phyloP scores from a whole-genome alignment of 2,113 vertebrate genomes.

The Globicephala melas region DNA sequence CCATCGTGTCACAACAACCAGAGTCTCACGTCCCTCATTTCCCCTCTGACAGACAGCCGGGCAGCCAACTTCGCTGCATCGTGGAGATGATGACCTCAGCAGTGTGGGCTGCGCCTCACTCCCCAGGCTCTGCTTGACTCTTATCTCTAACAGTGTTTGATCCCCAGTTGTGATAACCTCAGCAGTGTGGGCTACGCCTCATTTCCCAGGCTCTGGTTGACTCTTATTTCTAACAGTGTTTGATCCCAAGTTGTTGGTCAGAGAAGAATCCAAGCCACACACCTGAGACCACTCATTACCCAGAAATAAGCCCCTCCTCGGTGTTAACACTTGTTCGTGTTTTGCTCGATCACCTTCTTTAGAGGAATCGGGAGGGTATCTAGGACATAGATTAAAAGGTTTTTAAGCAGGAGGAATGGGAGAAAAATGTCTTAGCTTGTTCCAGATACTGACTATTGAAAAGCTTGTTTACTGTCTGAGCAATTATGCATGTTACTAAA shows the following conservation, averaged over 20 bases:
- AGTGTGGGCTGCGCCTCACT: neutral
- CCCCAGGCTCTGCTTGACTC: neutral
- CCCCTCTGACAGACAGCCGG: too few relatives aligned
- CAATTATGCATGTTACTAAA: neutral
- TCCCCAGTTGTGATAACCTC: neutral
- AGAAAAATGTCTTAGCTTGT: neutral
- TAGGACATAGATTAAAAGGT: neutral
- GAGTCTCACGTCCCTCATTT: neutral
- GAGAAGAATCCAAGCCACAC: neutral
- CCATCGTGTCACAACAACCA: rapidly evolving
- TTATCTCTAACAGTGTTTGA: neutral
- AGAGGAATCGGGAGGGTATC: rapidly evolving
- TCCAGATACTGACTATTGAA: rapidly evolving
- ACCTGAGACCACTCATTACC: neutral
- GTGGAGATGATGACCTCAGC: neutral
- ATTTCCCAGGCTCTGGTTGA: neutral
- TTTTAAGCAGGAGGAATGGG: neutral
- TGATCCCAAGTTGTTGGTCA: neutral
- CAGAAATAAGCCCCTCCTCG: neutral
- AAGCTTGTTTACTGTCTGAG: rapidly evolving
- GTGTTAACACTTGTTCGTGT: rapidly evolving
- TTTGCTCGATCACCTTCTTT: neutral
- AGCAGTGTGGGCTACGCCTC: neutral
- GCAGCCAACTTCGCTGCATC: rapidly evolving
- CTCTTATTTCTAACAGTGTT: neutral